phyloP scores from a whole-genome alignment of 1,140 invertebrate species.

The Triops cancriformis region DNA sequence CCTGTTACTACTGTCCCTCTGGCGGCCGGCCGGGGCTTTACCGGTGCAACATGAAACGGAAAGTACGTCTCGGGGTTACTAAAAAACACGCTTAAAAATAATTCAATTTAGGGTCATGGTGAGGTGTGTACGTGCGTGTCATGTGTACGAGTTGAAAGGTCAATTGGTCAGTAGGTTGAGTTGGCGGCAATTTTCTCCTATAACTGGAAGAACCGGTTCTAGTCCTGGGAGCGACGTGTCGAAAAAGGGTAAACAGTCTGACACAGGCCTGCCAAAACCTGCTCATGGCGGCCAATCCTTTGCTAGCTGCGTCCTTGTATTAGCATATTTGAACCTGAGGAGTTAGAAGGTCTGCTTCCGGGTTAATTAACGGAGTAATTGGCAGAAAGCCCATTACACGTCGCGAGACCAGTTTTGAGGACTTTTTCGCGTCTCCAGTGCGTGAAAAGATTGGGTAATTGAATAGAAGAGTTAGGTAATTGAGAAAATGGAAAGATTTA shows the following conservation, averaged over 20 bases:
- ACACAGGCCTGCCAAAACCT: background rate
- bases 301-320: no score
- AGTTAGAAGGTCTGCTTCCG: background rate
- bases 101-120: background rate
- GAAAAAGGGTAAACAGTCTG: background rate
- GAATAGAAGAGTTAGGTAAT: no score
- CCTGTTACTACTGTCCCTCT: background rate
- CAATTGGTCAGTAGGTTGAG: background rate
- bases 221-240: background rate
- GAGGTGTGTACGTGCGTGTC: no score
- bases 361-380: slow-evolving; percentile 1
- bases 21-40: background rate
- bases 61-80: background rate
- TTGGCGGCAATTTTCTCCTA: background rate
- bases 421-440: no score
- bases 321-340: no score
- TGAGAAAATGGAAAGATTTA: no score
- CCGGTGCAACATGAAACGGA: background rate
- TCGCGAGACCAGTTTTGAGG: no score
- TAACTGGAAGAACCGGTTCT: background rate
- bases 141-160: background rate
- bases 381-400: no score
- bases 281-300: background rate
- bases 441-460: no score
- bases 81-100: background rate